phyloP scores from a whole-genome alignment of 2,888 invertebrate genomes.

The Parnassius glacialis region DNA sequence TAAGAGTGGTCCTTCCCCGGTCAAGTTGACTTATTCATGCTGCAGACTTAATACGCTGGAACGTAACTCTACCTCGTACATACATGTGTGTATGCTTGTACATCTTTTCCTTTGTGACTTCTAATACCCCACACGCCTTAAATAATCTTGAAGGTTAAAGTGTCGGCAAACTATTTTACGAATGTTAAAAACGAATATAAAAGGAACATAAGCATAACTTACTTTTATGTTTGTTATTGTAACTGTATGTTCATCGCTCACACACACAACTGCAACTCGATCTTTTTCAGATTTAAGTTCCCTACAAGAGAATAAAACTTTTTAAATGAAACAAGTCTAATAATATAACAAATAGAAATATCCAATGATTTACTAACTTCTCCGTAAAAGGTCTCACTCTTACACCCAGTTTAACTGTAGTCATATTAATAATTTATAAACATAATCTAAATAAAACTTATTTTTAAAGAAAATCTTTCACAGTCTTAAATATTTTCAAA shows the following conservation, averaged over 20 bases:
- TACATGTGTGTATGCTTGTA: no score
- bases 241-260: conserved; percentile 71
- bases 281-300: conserved; percentile 65
- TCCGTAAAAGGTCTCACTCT: conserved; percentile 83
- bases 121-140: no score
- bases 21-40: no score
- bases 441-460: not conserved
- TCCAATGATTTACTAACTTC: conserved; percentile 66
- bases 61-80: no score
- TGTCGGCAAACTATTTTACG: no score
- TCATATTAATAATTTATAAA: conserved; percentile 58
- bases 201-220: conserved; percentile 35
- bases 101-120: no score
- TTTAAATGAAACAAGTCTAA: not conserved
- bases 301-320: conserved; percentile 43
- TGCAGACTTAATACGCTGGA: no score
- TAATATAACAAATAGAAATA: not conserved
- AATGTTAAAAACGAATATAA: no score
- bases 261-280: conserved; percentile 61
- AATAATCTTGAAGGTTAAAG: no score
- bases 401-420: conserved; percentile 83
- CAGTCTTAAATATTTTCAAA: not conserved
- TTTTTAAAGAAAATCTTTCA: not conserved
- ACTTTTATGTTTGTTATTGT: conserved; percentile 83
- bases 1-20: no score